phyloP scores from a whole-genome alignment of 1,140 invertebrate species.

The Drosophila sp. region DNA sequence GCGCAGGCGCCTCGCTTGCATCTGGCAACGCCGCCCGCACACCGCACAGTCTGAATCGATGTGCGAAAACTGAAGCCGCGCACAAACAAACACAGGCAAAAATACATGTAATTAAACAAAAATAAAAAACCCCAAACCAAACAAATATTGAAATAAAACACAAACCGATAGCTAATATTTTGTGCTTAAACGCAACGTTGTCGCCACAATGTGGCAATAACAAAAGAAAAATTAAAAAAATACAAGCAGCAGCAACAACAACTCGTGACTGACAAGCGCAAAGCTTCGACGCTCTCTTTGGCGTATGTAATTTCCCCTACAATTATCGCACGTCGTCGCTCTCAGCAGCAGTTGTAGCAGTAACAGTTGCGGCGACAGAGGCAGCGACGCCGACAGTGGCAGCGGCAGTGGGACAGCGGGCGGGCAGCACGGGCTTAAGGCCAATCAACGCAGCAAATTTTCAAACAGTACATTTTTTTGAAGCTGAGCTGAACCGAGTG shows the following conservation, averaged over 20 bases:
- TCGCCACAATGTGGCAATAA: constrained; percentile 29
- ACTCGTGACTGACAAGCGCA: constrained; percentile 30
- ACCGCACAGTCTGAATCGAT: constrained; percentile 16
- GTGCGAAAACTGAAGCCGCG: constrained; percentile 22
- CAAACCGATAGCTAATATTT: constrained; percentile 38
- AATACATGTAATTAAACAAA: constrained; percentile 16
- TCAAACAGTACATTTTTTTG: constrained; percentile 80
- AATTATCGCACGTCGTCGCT: constrained; percentile 69
- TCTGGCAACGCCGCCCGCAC: constrained; percentile 54
- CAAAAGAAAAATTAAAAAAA: constrained; percentile 34
- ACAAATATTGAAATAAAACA: constrained; percentile 19
- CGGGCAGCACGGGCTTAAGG: constrained; percentile 70
- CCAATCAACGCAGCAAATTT: constrained; percentile 80
- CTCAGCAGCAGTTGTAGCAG: constrained; percentile 27
- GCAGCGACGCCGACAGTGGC: constrained; percentile 40
- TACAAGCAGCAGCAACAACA: constrained; percentile 20
- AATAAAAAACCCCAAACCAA: constrained; percentile 11
- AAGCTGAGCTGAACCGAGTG: constrained; percentile 72
- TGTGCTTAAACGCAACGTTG: constrained; percentile 40
- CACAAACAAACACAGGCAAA: constrained; percentile 18
- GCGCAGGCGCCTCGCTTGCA: constrained; percentile 52
- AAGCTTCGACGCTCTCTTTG: constrained; percentile 43
- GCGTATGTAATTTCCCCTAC: constrained; percentile 76
- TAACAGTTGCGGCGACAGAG: constrained; percentile 1
- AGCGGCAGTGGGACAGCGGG: constrained; percentile 43